phyloP scores from a whole-genome alignment of 92 coral and sea anemone genomes.

The Phymanthus crucifer region DNA sequence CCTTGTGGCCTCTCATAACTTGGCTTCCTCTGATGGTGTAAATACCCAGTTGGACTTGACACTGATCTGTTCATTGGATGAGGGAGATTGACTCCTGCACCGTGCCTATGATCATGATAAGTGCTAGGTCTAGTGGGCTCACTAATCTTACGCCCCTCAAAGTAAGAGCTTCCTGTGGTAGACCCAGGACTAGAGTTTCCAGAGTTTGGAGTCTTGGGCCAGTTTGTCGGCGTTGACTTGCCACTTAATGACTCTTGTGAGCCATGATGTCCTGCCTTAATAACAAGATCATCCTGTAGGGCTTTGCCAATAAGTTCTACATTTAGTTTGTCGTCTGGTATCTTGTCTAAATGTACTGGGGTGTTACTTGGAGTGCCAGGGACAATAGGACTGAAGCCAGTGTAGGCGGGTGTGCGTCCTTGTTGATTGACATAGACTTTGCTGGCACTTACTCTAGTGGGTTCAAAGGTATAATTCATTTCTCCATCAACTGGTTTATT shows the following conservation, averaged over 20 bases:
- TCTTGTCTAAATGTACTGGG: conserved; percentile 37
- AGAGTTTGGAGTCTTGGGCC: conserved; percentile 37
- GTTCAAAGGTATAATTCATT: background rate
- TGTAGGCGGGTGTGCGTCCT: background rate
- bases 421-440: background rate
- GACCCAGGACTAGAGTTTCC: conserved; percentile 62
- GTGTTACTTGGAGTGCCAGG: conserved; percentile 44
- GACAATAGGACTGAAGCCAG: conserved; percentile 12
- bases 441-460: background rate
- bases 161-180: conserved; percentile 45
- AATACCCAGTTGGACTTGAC: conserved; percentile 44
- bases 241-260: conserved; percentile 40
- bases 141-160: conserved; percentile 52
- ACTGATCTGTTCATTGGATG: conserved; percentile 55
- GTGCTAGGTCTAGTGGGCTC: conserved; percentile 26
- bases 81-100: background rate
- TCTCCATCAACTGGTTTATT: conserved; percentile 9
- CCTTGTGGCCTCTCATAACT: conserved; percentile 36
- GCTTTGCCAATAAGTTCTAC: conserved; percentile 55
- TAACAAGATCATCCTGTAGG: conserved; percentile 49
- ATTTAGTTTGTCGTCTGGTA: conserved; percentile 36
- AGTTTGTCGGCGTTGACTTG: conserved; percentile 47
- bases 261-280: conserved; percentile 2
- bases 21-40: conserved; percentile 30
- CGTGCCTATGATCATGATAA: background rate